Evolutionary conservation across 2,888 invertebrate genomes (phyloP), one percentile per base, ranked within the genome.

Genomic region (Dynastes hyllus): DNA sequence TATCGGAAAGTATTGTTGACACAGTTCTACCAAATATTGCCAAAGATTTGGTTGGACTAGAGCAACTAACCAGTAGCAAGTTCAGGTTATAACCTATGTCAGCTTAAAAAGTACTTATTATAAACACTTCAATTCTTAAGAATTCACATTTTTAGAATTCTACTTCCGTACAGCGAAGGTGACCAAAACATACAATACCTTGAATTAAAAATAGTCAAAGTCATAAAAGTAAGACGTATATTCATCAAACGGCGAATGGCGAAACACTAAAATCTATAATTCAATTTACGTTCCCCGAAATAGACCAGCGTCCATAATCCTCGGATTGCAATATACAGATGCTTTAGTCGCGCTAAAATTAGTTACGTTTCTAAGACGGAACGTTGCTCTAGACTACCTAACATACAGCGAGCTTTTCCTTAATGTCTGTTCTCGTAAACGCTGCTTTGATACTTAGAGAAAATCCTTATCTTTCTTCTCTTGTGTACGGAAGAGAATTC

Each of bases 311-410:
- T 67, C 67, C 45, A 67, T 67, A 22, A 27, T 51, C 45, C 16
- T 29, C 16, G 51, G 6, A 32, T 40, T 5, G 11, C 51, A 66
- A 63, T 58, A 73, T 61, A 75, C 55, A 61, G 45, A 58, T 58
- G 63, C 55, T 61, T 45, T 37, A 45, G 61, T 50, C 61, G 73
- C 61, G 73, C 73, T 75, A 75, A 75, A 75, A 75, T 75, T 75
- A 75, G 73, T 63, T 61, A 75, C 73, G 73, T 61, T 45, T 61
- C 61, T 22, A 75, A 61, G 61, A 75, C 40, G 27, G 2, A 63
- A 27, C 22, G 73, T 45, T 75, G 69, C 69, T 69, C 51, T 51
- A 29, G 29, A 13, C 2, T 32, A 13, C 32, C 32, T 37, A 2
- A 37, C 32, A 37, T 37, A 2, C 40, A n/a, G 32, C 32, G 40